Evolutionary conservation across 1,140 invertebrate species (phyloP).

Genomic region (Pseudomyrmex gracilis): DNA sequence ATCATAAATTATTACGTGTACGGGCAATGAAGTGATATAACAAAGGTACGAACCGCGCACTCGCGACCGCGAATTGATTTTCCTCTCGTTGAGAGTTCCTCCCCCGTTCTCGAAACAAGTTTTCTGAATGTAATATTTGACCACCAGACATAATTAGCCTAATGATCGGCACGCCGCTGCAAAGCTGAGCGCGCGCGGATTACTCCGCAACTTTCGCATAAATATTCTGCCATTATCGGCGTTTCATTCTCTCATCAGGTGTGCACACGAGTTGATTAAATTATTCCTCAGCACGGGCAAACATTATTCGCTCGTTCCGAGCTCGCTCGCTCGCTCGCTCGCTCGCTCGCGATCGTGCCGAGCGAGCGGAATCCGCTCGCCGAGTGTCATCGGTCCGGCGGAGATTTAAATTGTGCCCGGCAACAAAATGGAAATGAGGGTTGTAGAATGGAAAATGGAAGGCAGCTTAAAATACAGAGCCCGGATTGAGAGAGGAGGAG

Average conservation of each 20-base stretch:
- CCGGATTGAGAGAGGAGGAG: slow-evolving; percentile 25
- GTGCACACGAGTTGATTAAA: slow-evolving; percentile 60
- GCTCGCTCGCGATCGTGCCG: slow-evolving; percentile 34
- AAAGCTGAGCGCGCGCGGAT: slow-evolving; percentile 13
- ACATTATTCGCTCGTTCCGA: slow-evolving; percentile 39
- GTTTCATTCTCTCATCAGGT: slow-evolving; percentile 64
- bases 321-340: slow-evolving; percentile 9
- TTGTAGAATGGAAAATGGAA: slow-evolving; percentile 76
- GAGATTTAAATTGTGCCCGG: slow-evolving; percentile 75
- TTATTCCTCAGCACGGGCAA: slow-evolving; percentile 44
- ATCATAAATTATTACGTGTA: slow-evolving; percentile 23
- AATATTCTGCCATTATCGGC: slow-evolving; percentile 59
- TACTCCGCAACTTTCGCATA: slow-evolving; percentile 47
- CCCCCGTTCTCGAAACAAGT: slow-evolving; percentile 10
- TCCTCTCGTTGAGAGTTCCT: neutral
- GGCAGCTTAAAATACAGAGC: slow-evolving; percentile 73
- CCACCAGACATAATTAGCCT: slow-evolving; percentile 49
- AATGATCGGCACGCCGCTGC: slow-evolving; percentile 1
- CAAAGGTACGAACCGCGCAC: slow-evolving; percentile 24
- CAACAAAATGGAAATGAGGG: slow-evolving; percentile 75
- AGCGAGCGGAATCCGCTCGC: slow-evolving; percentile 57
- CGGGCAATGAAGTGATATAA: slow-evolving; percentile 14
- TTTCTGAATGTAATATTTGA: slow-evolving; percentile 56
- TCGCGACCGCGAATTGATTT: slow-evolving; percentile 39
- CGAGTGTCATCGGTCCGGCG: slow-evolving; percentile 71